phyloP scores from a whole-genome alignment of 2,797 vertebrate genomes.

The Australoheros facetus region DNA sequence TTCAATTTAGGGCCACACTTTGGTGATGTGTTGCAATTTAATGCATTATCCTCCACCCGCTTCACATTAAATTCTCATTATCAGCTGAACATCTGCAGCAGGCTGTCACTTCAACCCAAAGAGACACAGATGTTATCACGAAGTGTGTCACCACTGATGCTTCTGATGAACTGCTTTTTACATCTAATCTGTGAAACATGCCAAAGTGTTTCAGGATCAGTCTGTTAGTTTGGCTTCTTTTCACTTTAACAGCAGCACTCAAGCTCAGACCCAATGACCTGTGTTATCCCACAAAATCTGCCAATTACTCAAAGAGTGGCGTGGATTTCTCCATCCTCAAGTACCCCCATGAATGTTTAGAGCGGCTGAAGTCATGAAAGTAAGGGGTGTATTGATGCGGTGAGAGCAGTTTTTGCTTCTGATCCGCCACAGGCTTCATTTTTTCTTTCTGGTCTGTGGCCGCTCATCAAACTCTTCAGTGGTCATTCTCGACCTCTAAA shows the following conservation, averaged over 20 bases:
- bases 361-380: neutral
- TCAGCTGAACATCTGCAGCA: neutral
- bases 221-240: neutral
- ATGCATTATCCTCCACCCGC: neutral
- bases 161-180: neutral
- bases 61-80: neutral
- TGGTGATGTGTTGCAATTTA: neutral
- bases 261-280: neutral
- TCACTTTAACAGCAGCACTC: neutral
- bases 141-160: neutral
- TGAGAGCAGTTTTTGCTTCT: neutral
- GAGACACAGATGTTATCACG: neutral
- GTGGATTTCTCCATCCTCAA: neutral
- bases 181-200: neutral
- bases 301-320: too few relatives aligned
- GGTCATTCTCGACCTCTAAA: neutral
- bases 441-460: too few relatives aligned
- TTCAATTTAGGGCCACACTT: neutral
- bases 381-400: neutral
- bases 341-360: neutral
- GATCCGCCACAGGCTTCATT: too few relatives aligned
- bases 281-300: neutral
- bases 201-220: neutral
- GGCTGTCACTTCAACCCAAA: neutral
- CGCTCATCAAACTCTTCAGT: too few relatives aligned